Conservation (phyloP, 2,113 vertebrate genomes). For the Oryzias curvinotus region DNA sequence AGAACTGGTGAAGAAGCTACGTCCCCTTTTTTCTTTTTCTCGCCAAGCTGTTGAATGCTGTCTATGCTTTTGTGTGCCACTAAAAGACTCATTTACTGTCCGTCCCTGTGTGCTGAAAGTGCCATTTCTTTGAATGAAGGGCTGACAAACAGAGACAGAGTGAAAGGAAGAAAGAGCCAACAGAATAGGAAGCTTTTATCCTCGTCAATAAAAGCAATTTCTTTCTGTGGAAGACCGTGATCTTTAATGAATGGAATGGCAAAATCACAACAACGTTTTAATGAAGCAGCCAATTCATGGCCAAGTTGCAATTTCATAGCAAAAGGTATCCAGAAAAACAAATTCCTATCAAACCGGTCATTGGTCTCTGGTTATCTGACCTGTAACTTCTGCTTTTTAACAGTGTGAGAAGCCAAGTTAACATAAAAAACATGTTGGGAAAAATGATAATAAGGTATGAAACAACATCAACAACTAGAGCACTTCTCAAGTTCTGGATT, state of each 20-base stretch:
- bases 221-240: slow-evolving; percentile 11
- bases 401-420: not conserved
- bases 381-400: not conserved
- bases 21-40: slow-evolving; percentile 47
- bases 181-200: slow-evolving; percentile 23
- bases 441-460: too few relatives aligned
- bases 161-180: slow-evolving; percentile 9
- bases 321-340: not conserved
- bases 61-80: slow-evolving; percentile 61
- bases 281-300: slow-evolving; percentile 1
- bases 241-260: slow-evolving; percentile 24
- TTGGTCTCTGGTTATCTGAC: not conserved
- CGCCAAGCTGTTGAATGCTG: slow-evolving; percentile 54
- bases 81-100: slow-evolving; percentile 70
- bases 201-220: slow-evolving; percentile 46
- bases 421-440: not conserved
- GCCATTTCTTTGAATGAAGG: slow-evolving; percentile 53
- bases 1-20: slow-evolving; percentile 63
- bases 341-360: not conserved
- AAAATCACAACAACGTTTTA: slow-evolving; percentile 36
- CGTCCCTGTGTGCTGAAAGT: slow-evolving; percentile 50
- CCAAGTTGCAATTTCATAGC: not conserved
- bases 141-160: slow-evolving; percentile 28
- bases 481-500: too few relatives aligned
- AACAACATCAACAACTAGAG: too few relatives aligned